Percentiles rank a stretch among this genome's conserved stretches.
Evolutionary conservation across 2,113 vertebrate species (phyloP).

Genomic region (Mandrillus leucophaeus): DNA sequence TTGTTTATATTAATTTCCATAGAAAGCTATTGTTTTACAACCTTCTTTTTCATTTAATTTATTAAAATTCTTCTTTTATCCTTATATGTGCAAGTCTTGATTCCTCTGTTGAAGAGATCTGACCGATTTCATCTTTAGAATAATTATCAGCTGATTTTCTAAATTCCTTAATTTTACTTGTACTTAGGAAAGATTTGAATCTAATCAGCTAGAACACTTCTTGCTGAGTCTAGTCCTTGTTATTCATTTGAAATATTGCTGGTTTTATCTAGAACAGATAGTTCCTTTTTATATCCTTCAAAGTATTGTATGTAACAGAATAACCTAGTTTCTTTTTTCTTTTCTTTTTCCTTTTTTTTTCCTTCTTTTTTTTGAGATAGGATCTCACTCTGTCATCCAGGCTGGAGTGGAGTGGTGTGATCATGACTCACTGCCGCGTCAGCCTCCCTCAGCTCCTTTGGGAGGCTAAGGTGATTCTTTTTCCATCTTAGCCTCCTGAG

Average conservation of each 20-base stretch:
- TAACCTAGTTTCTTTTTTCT: too few species aligned
- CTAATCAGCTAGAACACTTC: not conserved
- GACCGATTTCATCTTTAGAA: slow-evolving; percentile 10
- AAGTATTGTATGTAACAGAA: not conserved
- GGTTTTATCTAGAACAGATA: not conserved
- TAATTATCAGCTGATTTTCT: slow-evolving; percentile 38
- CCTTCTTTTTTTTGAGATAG: too few species aligned
- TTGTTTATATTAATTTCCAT: slow-evolving; percentile 72
- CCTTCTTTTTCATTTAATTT: not conserved
- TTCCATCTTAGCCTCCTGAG: too few species aligned
- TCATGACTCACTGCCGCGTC: too few species aligned
- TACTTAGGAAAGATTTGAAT: slow-evolving; percentile 31
- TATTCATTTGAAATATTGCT: slow-evolving; percentile 17
- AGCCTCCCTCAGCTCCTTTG: too few species aligned
- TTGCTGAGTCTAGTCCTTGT: not conserved
- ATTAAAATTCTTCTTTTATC: not conserved
- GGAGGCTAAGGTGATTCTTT: too few species aligned
- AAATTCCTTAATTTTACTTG: slow-evolving; percentile 45
- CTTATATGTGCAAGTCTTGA: not conserved
- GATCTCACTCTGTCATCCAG: too few species aligned
- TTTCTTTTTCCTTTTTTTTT: too few species aligned
- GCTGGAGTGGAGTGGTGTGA: too few species aligned
- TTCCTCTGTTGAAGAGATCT: not conserved
- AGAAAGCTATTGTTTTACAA: slow-evolving; percentile 32
- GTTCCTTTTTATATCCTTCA: not conserved